These are phyloP conservation scores for Azemiops feae DNA, from an alignment of 2,113 vertebrate species.

Conservation along the genomic window DNA sequence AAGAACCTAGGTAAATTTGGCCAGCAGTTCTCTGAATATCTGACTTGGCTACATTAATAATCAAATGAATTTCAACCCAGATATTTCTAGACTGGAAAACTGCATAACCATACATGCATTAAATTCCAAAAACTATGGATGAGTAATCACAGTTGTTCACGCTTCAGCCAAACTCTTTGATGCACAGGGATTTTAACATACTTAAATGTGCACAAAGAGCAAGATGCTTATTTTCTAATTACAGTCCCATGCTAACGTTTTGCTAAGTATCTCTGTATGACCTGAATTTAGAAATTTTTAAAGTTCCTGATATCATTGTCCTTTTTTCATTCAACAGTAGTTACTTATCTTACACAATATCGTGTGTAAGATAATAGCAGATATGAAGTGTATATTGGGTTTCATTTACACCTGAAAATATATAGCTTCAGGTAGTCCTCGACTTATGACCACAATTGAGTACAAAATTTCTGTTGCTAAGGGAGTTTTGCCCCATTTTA, in stretches of 20 bases:
- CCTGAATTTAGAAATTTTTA: background rate
- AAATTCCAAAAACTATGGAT: background rate
- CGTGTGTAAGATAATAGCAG: background rate
- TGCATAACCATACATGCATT: conserved; percentile 5
- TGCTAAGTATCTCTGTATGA: background rate
- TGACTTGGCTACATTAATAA: conserved; percentile 7
- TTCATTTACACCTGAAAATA: background rate
- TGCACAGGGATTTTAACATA: background rate
- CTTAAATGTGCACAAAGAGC: background rate
- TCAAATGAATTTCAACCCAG: background rate
- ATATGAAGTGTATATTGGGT: background rate
- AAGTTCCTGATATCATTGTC: background rate
- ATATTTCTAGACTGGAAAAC: background rate
- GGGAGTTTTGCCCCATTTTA: too few species aligned
- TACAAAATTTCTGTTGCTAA: too few species aligned
- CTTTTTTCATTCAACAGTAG: background rate
- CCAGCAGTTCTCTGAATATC: background rate
- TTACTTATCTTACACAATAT: background rate
- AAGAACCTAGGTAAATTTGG: conserved; percentile 4
- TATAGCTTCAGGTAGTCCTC: background rate
- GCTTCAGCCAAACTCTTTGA: background rate
- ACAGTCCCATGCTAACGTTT: background rate
- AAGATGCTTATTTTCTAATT: background rate
- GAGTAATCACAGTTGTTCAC: background rate
- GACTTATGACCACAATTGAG: too few species aligned